phyloP scores from a whole-genome alignment of 1,140 invertebrate species.

The roundworm (Caenorhabditis elegans) region DNA sequence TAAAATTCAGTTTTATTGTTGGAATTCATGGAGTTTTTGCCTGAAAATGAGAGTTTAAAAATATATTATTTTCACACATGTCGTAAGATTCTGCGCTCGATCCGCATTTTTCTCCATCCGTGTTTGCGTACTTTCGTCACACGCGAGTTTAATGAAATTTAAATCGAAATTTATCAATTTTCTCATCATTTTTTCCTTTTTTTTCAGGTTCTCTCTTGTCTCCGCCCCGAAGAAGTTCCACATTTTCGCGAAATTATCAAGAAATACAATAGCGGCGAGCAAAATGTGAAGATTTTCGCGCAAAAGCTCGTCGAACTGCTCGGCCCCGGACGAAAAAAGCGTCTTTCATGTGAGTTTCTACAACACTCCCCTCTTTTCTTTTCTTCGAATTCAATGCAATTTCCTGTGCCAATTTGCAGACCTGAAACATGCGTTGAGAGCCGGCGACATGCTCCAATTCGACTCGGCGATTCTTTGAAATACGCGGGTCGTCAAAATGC shows the following conservation, averaged over 20 bases:
- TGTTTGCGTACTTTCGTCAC: background rate
- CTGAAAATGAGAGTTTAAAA: background rate
- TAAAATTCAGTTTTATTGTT: constrained; percentile 56
- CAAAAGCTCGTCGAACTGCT: constrained; percentile 67
- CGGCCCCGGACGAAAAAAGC: constrained; percentile 66
- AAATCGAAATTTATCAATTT: background rate
- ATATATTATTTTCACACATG: background rate
- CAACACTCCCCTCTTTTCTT: background rate
- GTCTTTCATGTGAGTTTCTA: constrained; percentile 64
- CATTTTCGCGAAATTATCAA: constrained; percentile 66
- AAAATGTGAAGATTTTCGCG: constrained; percentile 67
- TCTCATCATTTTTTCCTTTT: background rate
- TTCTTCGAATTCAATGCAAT: background rate
- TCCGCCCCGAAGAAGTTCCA: constrained; percentile 66
- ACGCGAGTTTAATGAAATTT: background rate
- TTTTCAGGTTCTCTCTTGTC: constrained; percentile 67
- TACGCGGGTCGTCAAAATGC: background rate
- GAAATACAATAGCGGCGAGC: constrained; percentile 62
- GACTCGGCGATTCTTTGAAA: background rate
- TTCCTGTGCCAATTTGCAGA: constrained; percentile 13
- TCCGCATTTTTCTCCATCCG: background rate
- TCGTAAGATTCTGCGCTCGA: background rate
- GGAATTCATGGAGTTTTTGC: background rate
- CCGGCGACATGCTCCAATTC: background rate
- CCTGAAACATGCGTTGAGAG: constrained; percentile 13